A percentile compares a stretch with the other conserved stretches of the same genome.
phyloP scores from a whole-genome alignment of 1,140 invertebrate species.

The Bombus affinis region DNA sequence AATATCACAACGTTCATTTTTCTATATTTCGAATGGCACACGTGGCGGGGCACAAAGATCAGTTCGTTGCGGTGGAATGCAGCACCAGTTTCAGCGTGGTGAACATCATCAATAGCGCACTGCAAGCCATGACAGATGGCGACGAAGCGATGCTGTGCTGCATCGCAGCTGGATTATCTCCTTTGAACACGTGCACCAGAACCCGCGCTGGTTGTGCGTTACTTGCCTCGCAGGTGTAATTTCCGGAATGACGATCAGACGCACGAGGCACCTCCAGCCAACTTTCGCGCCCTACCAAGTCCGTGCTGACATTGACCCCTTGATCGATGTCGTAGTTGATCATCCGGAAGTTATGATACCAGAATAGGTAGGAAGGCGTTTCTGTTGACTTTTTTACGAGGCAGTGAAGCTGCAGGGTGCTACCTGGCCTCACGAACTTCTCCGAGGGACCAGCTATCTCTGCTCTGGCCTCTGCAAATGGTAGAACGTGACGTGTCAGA shows the following conservation, averaged over 20 bases:
- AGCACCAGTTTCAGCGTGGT: slow-evolving; percentile 71
- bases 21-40: background rate
- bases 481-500: slow-evolving; percentile 62
- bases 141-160: slow-evolving; percentile 81
- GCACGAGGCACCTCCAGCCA: slow-evolving; percentile 87
- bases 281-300: slow-evolving; percentile 84
- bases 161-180: slow-evolving; percentile 85
- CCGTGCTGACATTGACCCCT: slow-evolving; percentile 91
- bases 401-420: slow-evolving; percentile 90
- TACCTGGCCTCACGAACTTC: slow-evolving; percentile 93
- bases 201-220: slow-evolving; percentile 92
- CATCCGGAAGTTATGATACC: slow-evolving; percentile 95
- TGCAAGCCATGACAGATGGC: slow-evolving; percentile 74
- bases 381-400: slow-evolving; percentile 91
- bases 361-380: slow-evolving; percentile 92
- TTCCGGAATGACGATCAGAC: slow-evolving; percentile 89
- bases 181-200: slow-evolving; percentile 93
- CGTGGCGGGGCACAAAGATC: slow-evolving; percentile 19
- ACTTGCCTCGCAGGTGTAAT: slow-evolving; percentile 93
- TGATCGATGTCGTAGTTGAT: slow-evolving; percentile 94
- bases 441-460: slow-evolving; percentile 92
- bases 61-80: slow-evolving; percentile 48
- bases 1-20: slow-evolving; percentile 9
- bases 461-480: slow-evolving; percentile 89
- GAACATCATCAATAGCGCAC: slow-evolving; percentile 71